Percentiles rank a stretch among this genome's conserved stretches.
Conservation (phyloP, 2,113 vertebrate genomes). For the Seriola aureovittata region DNA sequence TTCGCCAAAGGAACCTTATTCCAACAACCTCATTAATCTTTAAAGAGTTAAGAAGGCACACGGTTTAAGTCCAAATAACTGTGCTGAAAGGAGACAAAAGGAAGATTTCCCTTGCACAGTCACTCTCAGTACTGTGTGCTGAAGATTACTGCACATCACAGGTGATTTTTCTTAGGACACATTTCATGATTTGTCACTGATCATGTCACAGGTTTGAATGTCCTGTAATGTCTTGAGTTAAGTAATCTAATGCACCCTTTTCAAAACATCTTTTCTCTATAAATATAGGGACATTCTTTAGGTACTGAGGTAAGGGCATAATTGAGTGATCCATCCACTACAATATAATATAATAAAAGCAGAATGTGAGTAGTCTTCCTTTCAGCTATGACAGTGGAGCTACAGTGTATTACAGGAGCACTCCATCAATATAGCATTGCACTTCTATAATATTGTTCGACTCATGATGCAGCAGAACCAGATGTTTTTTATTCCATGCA, state of each 20-base stretch:
- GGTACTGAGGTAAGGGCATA: background rate
- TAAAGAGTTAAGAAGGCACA: conserved; percentile 47
- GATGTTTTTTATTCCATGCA: background rate
- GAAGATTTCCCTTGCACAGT: background rate
- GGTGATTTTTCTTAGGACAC: background rate
- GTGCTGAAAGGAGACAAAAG: conserved; percentile 25
- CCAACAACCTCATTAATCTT: conserved; percentile 70
- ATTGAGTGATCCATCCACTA: background rate
- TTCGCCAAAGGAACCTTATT: conserved; percentile 50
- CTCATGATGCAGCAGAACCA: background rate
- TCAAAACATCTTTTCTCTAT: background rate
- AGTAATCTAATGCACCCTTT: background rate
- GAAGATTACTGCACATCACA: background rate
- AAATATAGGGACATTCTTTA: background rate
- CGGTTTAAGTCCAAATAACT: conserved; percentile 36
- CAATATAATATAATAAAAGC: background rate
- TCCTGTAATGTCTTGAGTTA: background rate
- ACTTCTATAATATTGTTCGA: too few species aligned
- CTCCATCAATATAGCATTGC: too few species aligned
- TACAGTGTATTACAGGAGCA: too few species aligned
- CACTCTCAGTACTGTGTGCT: background rate
- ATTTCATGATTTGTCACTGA: background rate
- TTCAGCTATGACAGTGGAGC: background rate
- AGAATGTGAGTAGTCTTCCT: background rate
- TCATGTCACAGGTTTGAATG: background rate